Evolutionary conservation across 2,113 vertebrate genomes (phyloP).

Genomic region (Rhinoderma darwinii): DNA sequence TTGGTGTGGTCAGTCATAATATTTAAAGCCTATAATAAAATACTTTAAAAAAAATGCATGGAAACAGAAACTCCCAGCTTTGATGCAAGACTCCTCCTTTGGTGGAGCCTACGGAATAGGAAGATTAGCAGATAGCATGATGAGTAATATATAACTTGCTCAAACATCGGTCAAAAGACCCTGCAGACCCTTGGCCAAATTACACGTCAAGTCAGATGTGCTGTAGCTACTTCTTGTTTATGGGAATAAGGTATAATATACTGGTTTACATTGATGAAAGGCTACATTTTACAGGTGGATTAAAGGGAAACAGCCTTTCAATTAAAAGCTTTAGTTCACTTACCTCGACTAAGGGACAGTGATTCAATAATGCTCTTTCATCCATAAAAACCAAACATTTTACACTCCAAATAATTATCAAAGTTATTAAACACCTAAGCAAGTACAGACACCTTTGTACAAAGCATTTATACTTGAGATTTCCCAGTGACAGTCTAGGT

Average conservation of each 20-base stretch:
- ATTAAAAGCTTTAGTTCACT: not conserved
- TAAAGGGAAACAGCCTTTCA: not conserved
- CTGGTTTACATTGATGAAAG: not conserved
- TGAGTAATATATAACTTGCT: not conserved
- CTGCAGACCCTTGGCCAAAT: not conserved
- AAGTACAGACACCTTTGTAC: not conserved
- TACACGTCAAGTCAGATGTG: not conserved
- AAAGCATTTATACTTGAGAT: not conserved
- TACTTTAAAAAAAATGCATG: not conserved
- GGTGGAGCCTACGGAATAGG: not conserved
- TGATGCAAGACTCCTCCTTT: not conserved
- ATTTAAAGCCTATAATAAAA: constrained; percentile 18
- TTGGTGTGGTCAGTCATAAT: not conserved
- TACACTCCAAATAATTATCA: not conserved
- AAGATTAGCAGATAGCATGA: not conserved
- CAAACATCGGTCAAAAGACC: constrained; percentile 5
- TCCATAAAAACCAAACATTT: not conserved
- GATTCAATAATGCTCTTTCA: not conserved
- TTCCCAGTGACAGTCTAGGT: not conserved
- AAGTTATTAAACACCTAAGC: not conserved
- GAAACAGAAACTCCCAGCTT: not conserved
- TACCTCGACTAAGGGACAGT: not conserved
- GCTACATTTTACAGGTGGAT: not conserved
- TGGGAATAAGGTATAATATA: not conserved
- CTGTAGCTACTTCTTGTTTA: not conserved